Base-by-base conservation (phyloP, 2,797 vertebrate genomes). In the Sparus aurata region DNA sequence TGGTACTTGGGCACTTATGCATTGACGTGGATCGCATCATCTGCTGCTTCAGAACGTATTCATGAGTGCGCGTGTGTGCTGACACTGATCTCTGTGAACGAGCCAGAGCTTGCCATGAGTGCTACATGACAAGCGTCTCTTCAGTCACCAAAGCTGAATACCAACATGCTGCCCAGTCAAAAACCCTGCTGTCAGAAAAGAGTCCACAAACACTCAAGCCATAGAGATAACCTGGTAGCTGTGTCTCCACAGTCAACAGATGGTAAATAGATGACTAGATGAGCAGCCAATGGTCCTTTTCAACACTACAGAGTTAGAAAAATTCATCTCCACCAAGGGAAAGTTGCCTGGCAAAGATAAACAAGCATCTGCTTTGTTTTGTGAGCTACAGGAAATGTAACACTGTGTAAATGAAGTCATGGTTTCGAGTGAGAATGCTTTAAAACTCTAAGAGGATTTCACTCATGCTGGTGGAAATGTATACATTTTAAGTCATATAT, bases 191-290 rank as follows among this genome's bases (percentile, higher is more conserved):
- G 65, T 75, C 49, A 52, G 46, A 46, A 57, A 73, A 72, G 67
- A 20, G 30, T 27, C 57, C 62, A 67, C 11, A 66, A 60, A 79
- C 30, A 73, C 64, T 59, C 2, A 1, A 34, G 41, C 69, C 67
- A 61, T 45, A 69, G 67, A 84, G 68, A 70, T 85, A 87, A 79
- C 82, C 82, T 82, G 75, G 62, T 85, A 69, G 64, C 63, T 83
- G 59, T 18, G 60, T 83, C 75, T 86, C 69, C 73, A 81, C 69
- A 73, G 67, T 66, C 66, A 85, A 63, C 91, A 92, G 87, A 91
- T 92, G 91, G 86, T 25, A 63, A 55, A 74, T 77, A 77, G 83
- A 85, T 73, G 77, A 77, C 57, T 75, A 73, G 53, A 82, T 70
- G 77, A 83, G 79, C 63, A 85, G 77, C 82, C 87, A 75, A 50